phyloP scores from a whole-genome alignment of 2,797 vertebrate species.

The Galagoides demidoff region DNA sequence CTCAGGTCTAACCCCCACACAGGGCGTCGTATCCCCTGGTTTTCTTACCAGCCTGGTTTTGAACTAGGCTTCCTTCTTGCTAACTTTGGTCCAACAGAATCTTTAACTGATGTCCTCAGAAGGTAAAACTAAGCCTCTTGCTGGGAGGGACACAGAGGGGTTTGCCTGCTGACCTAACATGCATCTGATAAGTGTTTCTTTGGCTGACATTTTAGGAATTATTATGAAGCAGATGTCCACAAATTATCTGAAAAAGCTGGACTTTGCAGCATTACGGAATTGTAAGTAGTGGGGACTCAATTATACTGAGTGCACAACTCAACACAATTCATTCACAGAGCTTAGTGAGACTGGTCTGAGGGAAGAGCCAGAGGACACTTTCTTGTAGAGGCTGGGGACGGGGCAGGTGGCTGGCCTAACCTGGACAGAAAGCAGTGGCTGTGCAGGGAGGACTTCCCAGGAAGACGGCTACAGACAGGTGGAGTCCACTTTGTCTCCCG shows the following conservation, averaged over 20 bases:
- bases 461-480: accelerated
- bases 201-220: background rate
- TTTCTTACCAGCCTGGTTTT: accelerated
- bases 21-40: accelerated
- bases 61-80: background rate
- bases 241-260: constrained; percentile 59
- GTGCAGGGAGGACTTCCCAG: too few species aligned
- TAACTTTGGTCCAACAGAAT: background rate
- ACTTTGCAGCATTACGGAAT: background rate
- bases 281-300: constrained; percentile 20
- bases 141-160: background rate
- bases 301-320: accelerated
- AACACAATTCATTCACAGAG: background rate
- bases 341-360: accelerated
- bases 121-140: background rate
- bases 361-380: background rate
- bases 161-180: accelerated
- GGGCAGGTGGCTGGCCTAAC: accelerated
- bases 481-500: accelerated
- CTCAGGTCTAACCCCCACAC: accelerated
- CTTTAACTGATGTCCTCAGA: accelerated
- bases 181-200: background rate
- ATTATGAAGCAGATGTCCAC: constrained; percentile 68
- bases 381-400: background rate
- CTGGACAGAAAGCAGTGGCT: background rate